A percentile compares a stretch with the other conserved stretches of the same genome.
These are phyloP conservation scores for Gallinago jamesoni DNA, from an alignment of 2,113 vertebrate species.

Conservation along the genomic window DNA sequence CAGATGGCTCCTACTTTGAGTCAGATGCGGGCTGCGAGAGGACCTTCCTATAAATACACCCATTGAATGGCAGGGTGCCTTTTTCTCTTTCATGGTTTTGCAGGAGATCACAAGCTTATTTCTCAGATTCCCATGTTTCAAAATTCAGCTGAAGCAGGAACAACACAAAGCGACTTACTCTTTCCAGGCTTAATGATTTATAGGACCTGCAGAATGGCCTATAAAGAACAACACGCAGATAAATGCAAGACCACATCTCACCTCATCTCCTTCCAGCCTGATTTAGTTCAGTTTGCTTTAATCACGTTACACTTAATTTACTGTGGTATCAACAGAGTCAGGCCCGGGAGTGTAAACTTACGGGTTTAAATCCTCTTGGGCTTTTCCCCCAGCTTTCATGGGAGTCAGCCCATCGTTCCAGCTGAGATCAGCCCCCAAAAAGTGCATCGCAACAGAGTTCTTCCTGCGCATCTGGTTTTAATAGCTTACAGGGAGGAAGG, in stretches of 20 bases:
- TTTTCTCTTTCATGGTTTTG: background rate
- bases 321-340: background rate
- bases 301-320: background rate
- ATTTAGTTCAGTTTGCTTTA: background rate
- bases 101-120: background rate
- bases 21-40: background rate
- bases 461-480: slow-evolving; percentile 1
- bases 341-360: background rate
- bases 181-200: background rate
- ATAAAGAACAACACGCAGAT: background rate
- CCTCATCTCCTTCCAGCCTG: background rate
- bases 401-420: background rate
- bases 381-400: background rate
- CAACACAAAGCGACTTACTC: background rate
- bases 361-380: background rate
- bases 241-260: background rate
- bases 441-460: background rate
- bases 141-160: background rate
- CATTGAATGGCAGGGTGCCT: background rate
- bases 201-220: background rate
- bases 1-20: background rate
- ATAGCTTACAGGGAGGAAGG: background rate
- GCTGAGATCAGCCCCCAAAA: background rate
- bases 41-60: background rate
- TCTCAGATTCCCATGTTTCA: background rate